Evolutionary conservation across 2,113 vertebrate species (phyloP).

Genomic region (Entelurus aequoreus): DNA sequence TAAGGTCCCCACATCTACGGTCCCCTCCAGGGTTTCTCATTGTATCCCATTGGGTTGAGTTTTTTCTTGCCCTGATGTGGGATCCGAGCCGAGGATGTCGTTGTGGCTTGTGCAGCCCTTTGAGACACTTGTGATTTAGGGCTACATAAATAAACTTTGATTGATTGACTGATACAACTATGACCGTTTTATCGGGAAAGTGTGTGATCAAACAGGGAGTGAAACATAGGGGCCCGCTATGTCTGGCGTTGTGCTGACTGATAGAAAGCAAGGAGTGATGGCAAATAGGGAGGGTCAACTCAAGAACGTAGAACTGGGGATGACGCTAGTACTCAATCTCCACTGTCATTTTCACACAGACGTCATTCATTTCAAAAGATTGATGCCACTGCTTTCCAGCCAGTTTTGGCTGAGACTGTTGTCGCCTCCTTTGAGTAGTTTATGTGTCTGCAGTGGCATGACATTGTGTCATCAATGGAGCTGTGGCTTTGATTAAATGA

Average conservation of each 20-base stretch:
- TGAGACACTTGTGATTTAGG: too few species aligned
- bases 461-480: background rate
- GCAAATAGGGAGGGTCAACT: conserved; percentile 35
- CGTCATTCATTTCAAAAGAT: conserved; percentile 5
- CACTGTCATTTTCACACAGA: conserved; percentile 3
- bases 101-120: too few species aligned
- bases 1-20: too few species aligned
- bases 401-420: background rate
- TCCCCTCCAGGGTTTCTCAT: too few species aligned
- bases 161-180: too few species aligned
- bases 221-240: too few species aligned
- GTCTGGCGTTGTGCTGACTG: conserved; percentile 44
- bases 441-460: conserved; percentile 5
- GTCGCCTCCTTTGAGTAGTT: conserved; percentile 10
- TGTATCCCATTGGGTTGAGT: too few species aligned
- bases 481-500: background rate
- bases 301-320: conserved; percentile 13
- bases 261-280: conserved; percentile 51
- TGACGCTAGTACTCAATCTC: conserved; percentile 18
- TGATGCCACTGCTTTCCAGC: background rate
- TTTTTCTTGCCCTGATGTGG: too few species aligned
- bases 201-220: too few species aligned
- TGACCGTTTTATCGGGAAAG: too few species aligned
- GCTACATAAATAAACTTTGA: too few species aligned
- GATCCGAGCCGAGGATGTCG: too few species aligned